Conservation (phyloP, 2,888 invertebrate genomes). For the Ophioninae sp. region DNA sequence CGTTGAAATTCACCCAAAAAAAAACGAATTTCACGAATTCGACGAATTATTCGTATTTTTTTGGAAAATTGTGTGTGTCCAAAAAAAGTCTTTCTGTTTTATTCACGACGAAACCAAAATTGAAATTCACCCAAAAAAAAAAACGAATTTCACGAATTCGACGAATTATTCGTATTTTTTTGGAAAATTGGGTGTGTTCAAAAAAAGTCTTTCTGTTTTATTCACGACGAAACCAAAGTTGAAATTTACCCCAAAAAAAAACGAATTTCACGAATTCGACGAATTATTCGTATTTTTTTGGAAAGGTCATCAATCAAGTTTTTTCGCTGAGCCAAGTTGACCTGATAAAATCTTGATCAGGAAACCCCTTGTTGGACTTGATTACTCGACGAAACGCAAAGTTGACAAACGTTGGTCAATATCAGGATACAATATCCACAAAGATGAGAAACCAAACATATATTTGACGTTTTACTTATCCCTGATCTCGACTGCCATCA, state of each 20-base stretch:
- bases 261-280: too few relatives aligned
- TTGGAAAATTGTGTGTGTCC: constrained; percentile 48
- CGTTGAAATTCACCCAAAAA: not conserved
- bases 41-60: not conserved
- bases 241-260: not conserved
- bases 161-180: not conserved
- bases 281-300: not conserved
- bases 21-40: not conserved
- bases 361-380: not conserved
- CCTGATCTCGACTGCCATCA: not conserved
- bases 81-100: constrained; percentile 28
- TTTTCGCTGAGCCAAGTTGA: not conserved
- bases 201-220: constrained; percentile 28
- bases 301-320: not conserved
- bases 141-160: too few relatives aligned
- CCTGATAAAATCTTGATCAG: not conserved
- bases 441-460: not conserved
- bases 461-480: not conserved
- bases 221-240: not conserved
- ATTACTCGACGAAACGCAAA: not conserved
- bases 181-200: constrained; percentile 49
- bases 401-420: not conserved
- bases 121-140: not conserved
- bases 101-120: not conserved
- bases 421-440: not conserved